Percentiles rank a stretch among this genome's conserved stretches.
phyloP scores from a whole-genome alignment of 2,113 vertebrate genomes.

The Nematolebias whitei region DNA sequence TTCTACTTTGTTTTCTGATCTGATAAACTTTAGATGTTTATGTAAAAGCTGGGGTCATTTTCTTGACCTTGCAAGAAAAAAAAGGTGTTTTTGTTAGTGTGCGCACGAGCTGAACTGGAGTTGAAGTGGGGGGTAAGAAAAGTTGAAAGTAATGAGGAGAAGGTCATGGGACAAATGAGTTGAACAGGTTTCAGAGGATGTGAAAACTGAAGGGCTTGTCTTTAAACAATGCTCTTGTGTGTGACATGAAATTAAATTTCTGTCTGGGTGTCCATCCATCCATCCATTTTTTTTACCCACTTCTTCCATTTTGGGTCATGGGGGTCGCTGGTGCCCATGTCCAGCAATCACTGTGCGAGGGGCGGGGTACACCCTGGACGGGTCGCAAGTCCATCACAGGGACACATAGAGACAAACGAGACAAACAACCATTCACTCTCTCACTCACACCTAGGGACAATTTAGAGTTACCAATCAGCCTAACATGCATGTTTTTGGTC shows the following conservation, averaged over 20 bases:
- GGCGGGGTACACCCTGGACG: too few relatives aligned
- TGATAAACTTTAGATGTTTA: constrained; percentile 24
- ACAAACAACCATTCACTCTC: too few relatives aligned
- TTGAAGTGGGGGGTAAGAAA: background rate
- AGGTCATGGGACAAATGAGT: constrained; percentile 42
- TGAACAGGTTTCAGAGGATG: constrained; percentile 51
- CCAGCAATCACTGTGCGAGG: too few relatives aligned
- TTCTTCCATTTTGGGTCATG: too few relatives aligned
- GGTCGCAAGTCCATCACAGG: too few relatives aligned
- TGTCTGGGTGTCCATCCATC: too few relatives aligned
- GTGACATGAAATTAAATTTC: constrained; percentile 34
- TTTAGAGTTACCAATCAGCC: too few relatives aligned
- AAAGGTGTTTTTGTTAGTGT: background rate
- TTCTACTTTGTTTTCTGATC: constrained; percentile 11
- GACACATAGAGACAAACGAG: too few relatives aligned
- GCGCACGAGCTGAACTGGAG: background rate
- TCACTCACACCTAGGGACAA: too few relatives aligned
- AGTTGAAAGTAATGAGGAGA: constrained; percentile 3
- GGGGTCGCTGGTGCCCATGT: too few relatives aligned
- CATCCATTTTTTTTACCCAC: too few relatives aligned
- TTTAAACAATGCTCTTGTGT: constrained; percentile 49
- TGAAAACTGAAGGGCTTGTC: constrained; percentile 48
- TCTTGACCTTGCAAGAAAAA: constrained; percentile 12
- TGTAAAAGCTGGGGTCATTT: constrained; percentile 20
- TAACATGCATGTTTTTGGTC: too few relatives aligned